Evolutionary conservation across 2,888 invertebrate species (phyloP), one percentile per base, ranked within the genome.

Genomic region (Pollenia griseotomentosa): DNA sequence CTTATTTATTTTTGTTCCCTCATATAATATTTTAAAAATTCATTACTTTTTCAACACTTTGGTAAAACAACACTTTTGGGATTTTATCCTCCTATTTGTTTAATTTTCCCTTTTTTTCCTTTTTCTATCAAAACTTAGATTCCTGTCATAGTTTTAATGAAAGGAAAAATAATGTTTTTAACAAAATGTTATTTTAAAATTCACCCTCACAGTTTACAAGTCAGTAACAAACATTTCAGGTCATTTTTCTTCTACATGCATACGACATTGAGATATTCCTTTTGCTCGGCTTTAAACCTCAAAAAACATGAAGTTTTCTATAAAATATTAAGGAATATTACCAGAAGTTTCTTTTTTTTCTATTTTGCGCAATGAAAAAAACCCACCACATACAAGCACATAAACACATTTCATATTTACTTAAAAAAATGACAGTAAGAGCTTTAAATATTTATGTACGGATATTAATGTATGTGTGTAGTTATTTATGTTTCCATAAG

Each of bases 281-380:
- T 33, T 33, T 33, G 6, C 33, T 33, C 33, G 33, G 6, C 33
- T 33, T 33, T 53, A 12, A 42, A 75, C 63, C 75, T 53, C 9
- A 33, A 75, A 16, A 65, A 48, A 79, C 16, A 53, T 53, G 16
- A 53, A 16, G n/a, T 71, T 53, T 81, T 33, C 42, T 66, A 63
- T 40, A 81, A 81, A 73, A 71, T 77, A 85, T 81, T 66, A 33
- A 85, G 79, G 74, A 74, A 48, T 55, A 68, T 80, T 42, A 23
- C 59, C 44, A 19, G 14, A 71, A 73, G 61, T 14, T 19, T 42
- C 57, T 33, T 33, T 33, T 4, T 42, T 42, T 68, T 19, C 19
- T 19, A 1, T 71, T 48, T 23, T 59, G 33, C 53, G 46, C 16
- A 66, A 66, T 40, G 57, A 51, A 48, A 4, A 9, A 57, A 2